Conservation (phyloP, 2,797 vertebrate genomes). For the Ibycter americanus region DNA sequence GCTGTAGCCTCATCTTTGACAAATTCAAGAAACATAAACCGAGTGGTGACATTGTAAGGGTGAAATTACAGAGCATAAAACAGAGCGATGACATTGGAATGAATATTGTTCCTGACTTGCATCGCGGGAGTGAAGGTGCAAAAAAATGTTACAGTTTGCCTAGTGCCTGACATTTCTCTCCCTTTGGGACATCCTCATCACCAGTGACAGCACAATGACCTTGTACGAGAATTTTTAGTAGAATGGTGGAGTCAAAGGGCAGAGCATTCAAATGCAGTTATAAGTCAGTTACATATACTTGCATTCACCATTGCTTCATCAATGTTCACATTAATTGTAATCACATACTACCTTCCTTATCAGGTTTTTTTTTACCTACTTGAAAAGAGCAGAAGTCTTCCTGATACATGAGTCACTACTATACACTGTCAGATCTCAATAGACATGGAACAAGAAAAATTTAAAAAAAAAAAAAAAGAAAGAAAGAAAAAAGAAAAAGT, state of each 20-base stretch:
- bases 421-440: not conserved
- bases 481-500: not conserved
- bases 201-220: not conserved
- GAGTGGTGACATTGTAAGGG: constrained; percentile 59
- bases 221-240: not conserved
- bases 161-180: constrained; percentile 6
- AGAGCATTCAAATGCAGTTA: not conserved
- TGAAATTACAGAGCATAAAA: constrained; percentile 58
- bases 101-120: constrained; percentile 26
- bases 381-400: not conserved
- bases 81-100: not conserved
- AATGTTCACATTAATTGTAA: not conserved
- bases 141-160: not conserved
- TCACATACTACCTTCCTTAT: not conserved
- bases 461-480: not conserved
- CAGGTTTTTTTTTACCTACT: not conserved
- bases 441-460: not conserved
- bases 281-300: not conserved
- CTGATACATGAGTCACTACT: not conserved
- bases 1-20: not conserved
- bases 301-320: not conserved
- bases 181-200: not conserved
- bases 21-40: constrained; percentile 45
- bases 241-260: not conserved
- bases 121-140: not conserved